Percentiles rank a stretch among this genome's conserved stretches.
Conservation (phyloP, 1,140 invertebrate species). For the Stegodyphus mimosarum region DNA sequence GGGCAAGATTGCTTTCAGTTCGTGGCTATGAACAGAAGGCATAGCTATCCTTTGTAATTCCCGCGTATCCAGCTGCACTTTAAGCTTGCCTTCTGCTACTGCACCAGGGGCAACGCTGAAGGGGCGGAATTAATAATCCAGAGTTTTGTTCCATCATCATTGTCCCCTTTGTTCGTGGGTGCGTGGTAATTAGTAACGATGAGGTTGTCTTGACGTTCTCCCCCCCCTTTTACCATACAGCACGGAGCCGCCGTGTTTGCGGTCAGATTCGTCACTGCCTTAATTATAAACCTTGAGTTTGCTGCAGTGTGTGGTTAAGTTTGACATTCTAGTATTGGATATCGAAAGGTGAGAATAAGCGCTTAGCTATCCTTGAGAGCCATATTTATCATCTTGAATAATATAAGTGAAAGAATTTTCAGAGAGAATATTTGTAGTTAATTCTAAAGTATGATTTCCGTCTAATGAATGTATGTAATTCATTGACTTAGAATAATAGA, state of each 20-base stretch:
- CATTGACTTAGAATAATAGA: too few relatives aligned
- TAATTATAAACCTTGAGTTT: neutral
- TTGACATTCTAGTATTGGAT: too few relatives aligned
- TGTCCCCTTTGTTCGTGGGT: conserved; percentile 15
- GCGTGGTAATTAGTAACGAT: conserved; percentile 10
- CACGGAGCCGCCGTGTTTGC: neutral
- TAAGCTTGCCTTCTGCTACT: neutral
- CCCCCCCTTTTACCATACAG: neutral
- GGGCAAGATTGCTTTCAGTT: conserved; percentile 41
- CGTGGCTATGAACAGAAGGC: too few relatives aligned
- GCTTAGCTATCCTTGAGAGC: too few relatives aligned
- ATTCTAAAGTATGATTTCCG: too few relatives aligned
- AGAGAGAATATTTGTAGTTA: too few relatives aligned
- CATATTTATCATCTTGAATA: too few relatives aligned
- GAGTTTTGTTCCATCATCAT: conserved; percentile 1
- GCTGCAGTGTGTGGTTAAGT: too few relatives aligned
- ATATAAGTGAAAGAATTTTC: too few relatives aligned
- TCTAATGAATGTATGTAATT: too few relatives aligned
- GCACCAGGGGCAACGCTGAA: neutral
- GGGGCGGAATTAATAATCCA: conserved; percentile 34
- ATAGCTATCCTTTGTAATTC: conserved; percentile 20
- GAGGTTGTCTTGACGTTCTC: neutral
- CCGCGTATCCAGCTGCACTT: too few relatives aligned
- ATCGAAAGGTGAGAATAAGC: too few relatives aligned
- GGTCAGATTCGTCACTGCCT: neutral